phyloP scores from a whole-genome alignment of 2,797 vertebrate species.

The Podargus strigoides region DNA sequence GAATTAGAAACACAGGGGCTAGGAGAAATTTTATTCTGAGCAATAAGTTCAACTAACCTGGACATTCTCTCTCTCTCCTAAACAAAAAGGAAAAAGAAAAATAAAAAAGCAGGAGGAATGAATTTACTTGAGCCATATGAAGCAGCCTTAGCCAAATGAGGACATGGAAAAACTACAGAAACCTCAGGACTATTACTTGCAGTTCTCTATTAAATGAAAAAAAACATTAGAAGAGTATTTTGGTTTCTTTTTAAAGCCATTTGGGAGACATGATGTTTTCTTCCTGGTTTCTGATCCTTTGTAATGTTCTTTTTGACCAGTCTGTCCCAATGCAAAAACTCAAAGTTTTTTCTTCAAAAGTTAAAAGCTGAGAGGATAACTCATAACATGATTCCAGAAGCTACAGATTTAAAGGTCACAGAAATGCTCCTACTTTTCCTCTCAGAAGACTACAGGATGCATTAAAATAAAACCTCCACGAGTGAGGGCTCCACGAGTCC shows the following conservation, averaged over 20 bases:
- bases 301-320: background rate
- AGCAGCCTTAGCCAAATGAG: background rate
- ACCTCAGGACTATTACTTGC: background rate
- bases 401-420: background rate
- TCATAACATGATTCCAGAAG: background rate
- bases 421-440: background rate
- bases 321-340: background rate
- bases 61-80: background rate
- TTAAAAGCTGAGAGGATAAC: background rate
- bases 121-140: background rate
- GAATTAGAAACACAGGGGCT: constrained; percentile 42
- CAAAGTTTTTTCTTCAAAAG: background rate
- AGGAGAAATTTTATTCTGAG: constrained; percentile 42
- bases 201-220: background rate
- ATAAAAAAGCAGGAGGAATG: background rate
- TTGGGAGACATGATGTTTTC: background rate
- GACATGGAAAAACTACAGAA: background rate
- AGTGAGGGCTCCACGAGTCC: accelerated
- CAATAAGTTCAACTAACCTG: constrained; percentile 21
- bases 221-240: background rate
- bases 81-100: background rate
- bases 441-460: background rate
- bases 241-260: background rate
- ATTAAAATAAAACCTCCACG: too few relatives aligned
- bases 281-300: background rate